These are phyloP conservation scores for Thalassaphorura encarpata DNA, from an alignment of 1,140 invertebrate species.

Conservation along the genomic window DNA sequence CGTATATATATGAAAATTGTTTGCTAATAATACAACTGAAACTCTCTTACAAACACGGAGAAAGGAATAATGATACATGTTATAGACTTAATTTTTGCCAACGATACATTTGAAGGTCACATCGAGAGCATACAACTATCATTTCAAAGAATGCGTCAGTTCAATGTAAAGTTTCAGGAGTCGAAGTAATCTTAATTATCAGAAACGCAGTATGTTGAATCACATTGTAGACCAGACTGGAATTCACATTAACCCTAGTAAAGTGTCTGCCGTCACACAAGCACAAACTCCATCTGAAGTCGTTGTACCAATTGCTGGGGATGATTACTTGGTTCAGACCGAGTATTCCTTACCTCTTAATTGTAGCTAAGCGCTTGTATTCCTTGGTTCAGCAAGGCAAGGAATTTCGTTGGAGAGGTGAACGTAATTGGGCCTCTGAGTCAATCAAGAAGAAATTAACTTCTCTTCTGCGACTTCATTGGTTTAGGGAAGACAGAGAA, in stretches of 20 bases:
- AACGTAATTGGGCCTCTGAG: background rate
- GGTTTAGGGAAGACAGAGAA: background rate
- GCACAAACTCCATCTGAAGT: background rate
- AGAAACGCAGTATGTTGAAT: background rate
- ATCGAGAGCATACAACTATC: slow-evolving; percentile 34
- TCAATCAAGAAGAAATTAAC: background rate
- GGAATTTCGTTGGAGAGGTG: background rate
- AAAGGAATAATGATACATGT: slow-evolving; percentile 38
- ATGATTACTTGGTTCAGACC: background rate
- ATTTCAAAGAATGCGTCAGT: slow-evolving; percentile 29
- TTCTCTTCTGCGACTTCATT: background rate
- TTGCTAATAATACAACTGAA: too few species aligned
- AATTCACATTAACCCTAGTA: slow-evolving; percentile 3
- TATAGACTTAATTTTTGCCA: slow-evolving; percentile 41
- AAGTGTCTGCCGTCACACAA: background rate
- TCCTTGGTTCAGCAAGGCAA: background rate
- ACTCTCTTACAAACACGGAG: too few species aligned
- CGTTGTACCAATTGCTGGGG: background rate
- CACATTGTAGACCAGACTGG: background rate
- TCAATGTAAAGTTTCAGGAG: background rate
- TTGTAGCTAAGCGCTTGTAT: background rate
- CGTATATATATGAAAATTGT: too few species aligned
- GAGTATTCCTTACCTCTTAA: background rate
- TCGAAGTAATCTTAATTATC: background rate
- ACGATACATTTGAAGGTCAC: slow-evolving; percentile 35